Percentiles rank a stretch among this genome's conserved stretches.
These are phyloP conservation scores for Trachelus iudaicus DNA, from an alignment of 2,888 invertebrate species.

Conservation along the genomic window DNA sequence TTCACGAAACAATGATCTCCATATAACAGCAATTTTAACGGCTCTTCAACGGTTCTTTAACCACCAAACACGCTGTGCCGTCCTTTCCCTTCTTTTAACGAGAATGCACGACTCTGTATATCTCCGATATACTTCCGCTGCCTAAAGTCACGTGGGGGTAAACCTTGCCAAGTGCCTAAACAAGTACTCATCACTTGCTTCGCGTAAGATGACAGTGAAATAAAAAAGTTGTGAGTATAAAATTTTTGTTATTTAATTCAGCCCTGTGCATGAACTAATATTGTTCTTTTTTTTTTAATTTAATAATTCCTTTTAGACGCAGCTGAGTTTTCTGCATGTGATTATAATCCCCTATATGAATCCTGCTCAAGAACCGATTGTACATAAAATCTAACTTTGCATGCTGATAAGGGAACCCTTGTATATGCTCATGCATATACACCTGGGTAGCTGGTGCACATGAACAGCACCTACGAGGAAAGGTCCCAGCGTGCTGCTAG, in stretches of 20 bases:
- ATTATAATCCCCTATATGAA: slow-evolving; percentile 49
- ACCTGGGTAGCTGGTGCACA: slow-evolving; percentile 14
- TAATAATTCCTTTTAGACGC: neutral
- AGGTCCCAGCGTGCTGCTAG: neutral
- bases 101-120: slow-evolving; percentile 8
- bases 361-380: slow-evolving; percentile 45
- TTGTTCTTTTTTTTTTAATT: neutral
- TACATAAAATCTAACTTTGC: slow-evolving; percentile 57
- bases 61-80: slow-evolving; percentile 1
- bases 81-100: slow-evolving; percentile 1
- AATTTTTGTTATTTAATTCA: neutral
- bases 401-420: slow-evolving; percentile 51
- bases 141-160: neutral
- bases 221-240: neutral
- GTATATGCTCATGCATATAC: slow-evolving; percentile 7
- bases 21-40: slow-evolving; percentile 8
- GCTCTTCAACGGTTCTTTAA: slow-evolving; percentile 4
- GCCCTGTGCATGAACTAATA: neutral
- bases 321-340: slow-evolving; percentile 15
- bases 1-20: slow-evolving; percentile 1
- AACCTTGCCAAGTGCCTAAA: neutral
- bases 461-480: slow-evolving; percentile 10
- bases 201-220: neutral
- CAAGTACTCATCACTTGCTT: neutral
- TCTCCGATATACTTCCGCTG: neutral